A percentile compares a stretch with the other conserved stretches of the same genome.
These are phyloP conservation scores for Caenorhabditis virilis DNA, from an alignment of 2,888 invertebrate genomes.

Conservation along the genomic window DNA sequence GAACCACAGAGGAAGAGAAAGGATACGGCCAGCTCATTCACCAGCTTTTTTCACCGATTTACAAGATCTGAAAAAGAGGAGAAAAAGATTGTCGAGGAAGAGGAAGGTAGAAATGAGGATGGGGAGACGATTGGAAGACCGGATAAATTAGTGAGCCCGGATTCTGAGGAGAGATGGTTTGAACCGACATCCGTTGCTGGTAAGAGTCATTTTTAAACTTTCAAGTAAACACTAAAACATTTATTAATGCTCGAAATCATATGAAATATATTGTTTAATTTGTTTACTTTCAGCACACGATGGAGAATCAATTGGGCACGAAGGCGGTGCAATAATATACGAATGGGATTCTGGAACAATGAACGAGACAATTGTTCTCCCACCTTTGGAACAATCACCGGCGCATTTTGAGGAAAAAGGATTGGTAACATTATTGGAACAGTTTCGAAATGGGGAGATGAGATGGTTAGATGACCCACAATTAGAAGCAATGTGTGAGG, in stretches of 20 bases:
- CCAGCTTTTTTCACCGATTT: conserved; percentile 50
- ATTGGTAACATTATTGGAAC: conserved; percentile 38
- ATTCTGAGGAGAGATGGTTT: conserved; percentile 36
- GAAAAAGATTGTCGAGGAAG: conserved; percentile 41
- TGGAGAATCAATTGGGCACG: conserved; percentile 28
- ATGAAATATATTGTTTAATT: too few species aligned
- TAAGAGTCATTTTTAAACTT: too few species aligned
- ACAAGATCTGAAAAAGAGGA: conserved; percentile 47
- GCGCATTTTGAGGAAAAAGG: conserved; percentile 19
- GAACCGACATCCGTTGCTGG: conserved; percentile 20
- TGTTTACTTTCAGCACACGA: not conserved
- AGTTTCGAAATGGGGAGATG: conserved; percentile 47
- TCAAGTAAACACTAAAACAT: too few species aligned
- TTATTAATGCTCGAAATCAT: too few species aligned
- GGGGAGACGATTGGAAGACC: conserved; percentile 36
- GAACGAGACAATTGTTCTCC: conserved; percentile 36
- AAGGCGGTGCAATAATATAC: conserved; percentile 37
- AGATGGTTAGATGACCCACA: conserved; percentile 43
- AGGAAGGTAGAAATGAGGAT: too few species aligned
- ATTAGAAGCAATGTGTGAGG: conserved; percentile 34
- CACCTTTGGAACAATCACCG: not conserved
- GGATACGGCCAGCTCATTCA: conserved; percentile 45
- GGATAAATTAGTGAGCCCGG: conserved; percentile 35
- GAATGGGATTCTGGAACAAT: conserved; percentile 45
- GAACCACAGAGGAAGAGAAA: conserved; percentile 37